Percentiles rank a stretch among this genome's conserved stretches.
Evolutionary conservation across 1,140 invertebrate species (phyloP).

Genomic region (Olivierus martensii): DNA sequence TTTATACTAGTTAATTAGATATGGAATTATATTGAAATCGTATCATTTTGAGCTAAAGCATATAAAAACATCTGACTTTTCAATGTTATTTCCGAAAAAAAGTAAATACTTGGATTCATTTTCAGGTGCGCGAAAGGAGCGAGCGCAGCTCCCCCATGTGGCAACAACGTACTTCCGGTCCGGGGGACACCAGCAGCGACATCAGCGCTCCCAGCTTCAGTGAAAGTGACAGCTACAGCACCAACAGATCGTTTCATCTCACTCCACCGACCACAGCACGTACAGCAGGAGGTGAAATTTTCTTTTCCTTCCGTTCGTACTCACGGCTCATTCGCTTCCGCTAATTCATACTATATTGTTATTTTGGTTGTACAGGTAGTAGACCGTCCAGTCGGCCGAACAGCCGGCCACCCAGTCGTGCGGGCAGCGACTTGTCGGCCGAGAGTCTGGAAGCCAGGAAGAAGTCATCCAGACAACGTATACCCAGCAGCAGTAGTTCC

Average conservation of each 20-base stretch:
- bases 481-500: too few relatives aligned
- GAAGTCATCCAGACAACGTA: too few relatives aligned
- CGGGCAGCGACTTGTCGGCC: conserved; percentile 11
- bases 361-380: background rate
- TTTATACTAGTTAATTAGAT: too few relatives aligned
- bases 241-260: conserved; percentile 4
- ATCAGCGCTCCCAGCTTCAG: conserved; percentile 16
- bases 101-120: background rate
- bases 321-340: too few relatives aligned
- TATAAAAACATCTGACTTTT: too few relatives aligned
- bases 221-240: conserved; percentile 13
- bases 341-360: too few relatives aligned
- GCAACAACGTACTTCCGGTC: conserved; percentile 10
- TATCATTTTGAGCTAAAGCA: too few relatives aligned
- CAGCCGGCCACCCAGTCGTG: conserved; percentile 10
- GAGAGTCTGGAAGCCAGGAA: too few relatives aligned
- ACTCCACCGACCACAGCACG: conserved; percentile 11
- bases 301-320: too few relatives aligned
- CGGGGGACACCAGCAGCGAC: conserved; percentile 13
- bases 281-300: conserved; percentile 12
- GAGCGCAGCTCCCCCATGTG: conserved; percentile 20
- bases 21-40: too few relatives aligned
- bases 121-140: conserved; percentile 21
- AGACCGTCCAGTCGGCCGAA: conserved; percentile 9
- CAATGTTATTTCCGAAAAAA: too few relatives aligned